Evolutionary conservation across 2,797 vertebrate genomes (phyloP).

Genomic region (Peromyscus aztecus): DNA sequence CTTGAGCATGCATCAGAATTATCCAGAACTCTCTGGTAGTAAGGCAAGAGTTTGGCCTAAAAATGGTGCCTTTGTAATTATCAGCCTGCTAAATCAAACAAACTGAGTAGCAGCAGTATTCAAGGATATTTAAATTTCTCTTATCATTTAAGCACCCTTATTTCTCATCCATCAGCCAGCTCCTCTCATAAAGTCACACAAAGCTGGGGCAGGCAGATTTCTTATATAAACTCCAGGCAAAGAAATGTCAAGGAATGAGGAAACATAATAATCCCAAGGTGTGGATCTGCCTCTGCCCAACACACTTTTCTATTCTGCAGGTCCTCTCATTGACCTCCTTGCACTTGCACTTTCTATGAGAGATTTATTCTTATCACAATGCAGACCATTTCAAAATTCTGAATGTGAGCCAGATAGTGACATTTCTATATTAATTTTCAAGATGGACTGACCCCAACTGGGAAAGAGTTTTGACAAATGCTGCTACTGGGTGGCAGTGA

Average conservation of each 20-base stretch:
- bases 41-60: not conserved
- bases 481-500: not conserved
- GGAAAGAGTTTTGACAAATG: not conserved
- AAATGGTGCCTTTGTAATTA: not conserved
- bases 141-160: not conserved
- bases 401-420: not conserved
- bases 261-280: not conserved
- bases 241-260: not conserved
- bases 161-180: not conserved
- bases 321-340: not conserved
- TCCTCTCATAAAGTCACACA: not conserved
- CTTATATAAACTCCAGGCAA: not conserved
- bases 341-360: not conserved
- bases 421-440: not conserved
- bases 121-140: not conserved
- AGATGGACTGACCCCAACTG: not conserved
- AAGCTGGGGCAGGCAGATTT: not conserved
- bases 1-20: not conserved
- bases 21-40: not conserved
- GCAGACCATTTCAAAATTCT: constrained; percentile 6
- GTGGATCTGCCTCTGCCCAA: not conserved
- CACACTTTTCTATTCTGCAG: not conserved
- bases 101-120: not conserved
- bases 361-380: constrained; percentile 24
- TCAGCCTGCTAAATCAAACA: not conserved